A percentile compares a stretch with the other conserved stretches of the same genome.
Evolutionary conservation across 1,140 invertebrate species (phyloP).

Genomic region (Muscidifurax raptorellus): DNA sequence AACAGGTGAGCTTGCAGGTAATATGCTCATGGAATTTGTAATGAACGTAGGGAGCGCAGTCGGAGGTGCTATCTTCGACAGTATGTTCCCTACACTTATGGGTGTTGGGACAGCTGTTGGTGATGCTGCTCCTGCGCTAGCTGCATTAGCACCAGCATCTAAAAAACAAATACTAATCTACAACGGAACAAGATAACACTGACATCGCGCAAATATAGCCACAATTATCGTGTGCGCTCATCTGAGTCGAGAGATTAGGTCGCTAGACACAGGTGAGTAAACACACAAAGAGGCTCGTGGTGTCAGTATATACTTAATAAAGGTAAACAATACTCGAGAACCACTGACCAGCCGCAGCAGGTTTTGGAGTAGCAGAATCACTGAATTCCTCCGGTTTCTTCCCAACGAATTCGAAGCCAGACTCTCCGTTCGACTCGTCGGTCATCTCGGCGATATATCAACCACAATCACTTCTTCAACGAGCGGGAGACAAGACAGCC

Average conservation of each 20-base stretch:
- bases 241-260: neutral
- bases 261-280: neutral
- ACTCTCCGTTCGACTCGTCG: constrained; percentile 76
- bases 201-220: neutral
- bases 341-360: constrained; percentile 64
- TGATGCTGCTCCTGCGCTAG: neutral
- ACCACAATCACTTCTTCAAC: neutral
- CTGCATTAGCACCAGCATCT: neutral
- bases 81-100: constrained; percentile 63
- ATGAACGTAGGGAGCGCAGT: constrained; percentile 74
- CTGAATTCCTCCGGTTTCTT: constrained; percentile 66
- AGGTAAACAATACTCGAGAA: constrained; percentile 48
- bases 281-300: neutral
- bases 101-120: constrained; percentile 38
- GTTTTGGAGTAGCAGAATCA: neutral
- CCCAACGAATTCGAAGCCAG: constrained; percentile 76
- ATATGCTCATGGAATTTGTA: constrained; percentile 57
- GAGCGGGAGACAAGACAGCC: neutral
- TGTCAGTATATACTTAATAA: neutral
- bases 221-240: neutral
- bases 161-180: neutral
- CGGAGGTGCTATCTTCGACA: constrained; percentile 74
- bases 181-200: neutral
- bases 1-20: neutral
- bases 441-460: constrained; percentile 61